Base-by-base conservation (phyloP, 2,797 vertebrate genomes). In the Hephaestus fuliginosus region DNA sequence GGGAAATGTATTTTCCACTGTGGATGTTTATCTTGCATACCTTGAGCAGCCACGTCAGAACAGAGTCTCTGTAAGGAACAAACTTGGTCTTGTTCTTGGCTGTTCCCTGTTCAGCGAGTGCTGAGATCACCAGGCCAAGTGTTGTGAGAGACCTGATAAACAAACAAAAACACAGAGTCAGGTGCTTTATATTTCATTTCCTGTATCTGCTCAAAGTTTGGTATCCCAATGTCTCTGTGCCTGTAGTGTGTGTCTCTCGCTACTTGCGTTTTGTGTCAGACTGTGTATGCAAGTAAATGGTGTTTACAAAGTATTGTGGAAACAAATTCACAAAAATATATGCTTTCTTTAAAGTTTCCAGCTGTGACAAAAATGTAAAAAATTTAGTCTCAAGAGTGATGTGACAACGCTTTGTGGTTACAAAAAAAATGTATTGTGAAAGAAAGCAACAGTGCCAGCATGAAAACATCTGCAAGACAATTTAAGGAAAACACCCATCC, bases 11-110 rank as follows among this genome's bases (percentile, higher is more conserved):
- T 28, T 20, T 30, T 22, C 17, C 20, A 33, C 4, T 0, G 3
- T 58, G 10, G 22, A 28, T 49, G 53, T 61, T 70, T 46, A 41
- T 20, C 1, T 14, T 63, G 13, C 10, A 13, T 33, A 96, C 97
- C 94, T 98, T 98, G 57, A 98, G 95, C 33, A 98, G 93, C 97
- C 97, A 98, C 48, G 97, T 98, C 64, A 98, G 95, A 62, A 98
- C 97, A 0, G 97, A 98, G 88, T 98, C 97, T 86, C 97, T 95
- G 90, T 98, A 98, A 3, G 97, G 97, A 89, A 98, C 97, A 93
- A 98, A 98, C 88, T 98, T 97, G 33, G 81, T 97, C 87, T 97
- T 98, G 94, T 96, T 97, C 91, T 96, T 97, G 80, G 97, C 95
- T 0, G 96, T 97, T 25, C 95, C 93, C 84, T 97, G 97, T 90